A percentile compares a stretch with the other conserved stretches of the same genome.
Evolutionary conservation across 2,113 vertebrate genomes (phyloP).

Genomic region (Greenwoodochromis staneri): DNA sequence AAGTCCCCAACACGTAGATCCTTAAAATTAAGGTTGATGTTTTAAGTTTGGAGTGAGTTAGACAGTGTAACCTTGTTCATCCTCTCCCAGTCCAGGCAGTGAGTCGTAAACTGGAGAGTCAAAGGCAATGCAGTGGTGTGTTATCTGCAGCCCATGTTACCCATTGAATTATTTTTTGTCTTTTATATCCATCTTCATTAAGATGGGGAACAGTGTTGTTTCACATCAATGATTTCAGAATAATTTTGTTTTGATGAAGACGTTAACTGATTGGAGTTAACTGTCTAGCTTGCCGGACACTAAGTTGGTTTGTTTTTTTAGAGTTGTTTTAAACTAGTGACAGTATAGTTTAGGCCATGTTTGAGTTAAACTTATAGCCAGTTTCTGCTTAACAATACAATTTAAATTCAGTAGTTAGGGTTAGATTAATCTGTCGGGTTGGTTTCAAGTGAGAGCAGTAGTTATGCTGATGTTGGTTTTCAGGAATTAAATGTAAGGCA

Average conservation of each 20-base stretch:
- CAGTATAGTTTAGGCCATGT: neutral
- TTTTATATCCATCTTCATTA: neutral
- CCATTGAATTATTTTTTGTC: neutral
- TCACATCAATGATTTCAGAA: neutral
- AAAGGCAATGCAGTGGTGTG: neutral
- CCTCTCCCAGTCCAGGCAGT: neutral
- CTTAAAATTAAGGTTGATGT: neutral
- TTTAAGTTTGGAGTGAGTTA: neutral
- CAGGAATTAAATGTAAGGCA: neutral
- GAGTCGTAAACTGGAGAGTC: neutral
- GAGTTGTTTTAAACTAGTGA: neutral
- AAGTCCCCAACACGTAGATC: neutral
- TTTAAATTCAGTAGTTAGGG: neutral
- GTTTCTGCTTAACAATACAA: neutral
- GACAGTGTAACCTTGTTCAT: neutral
- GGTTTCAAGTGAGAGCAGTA: neutral
- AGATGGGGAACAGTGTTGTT: neutral
- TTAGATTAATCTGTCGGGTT: neutral
- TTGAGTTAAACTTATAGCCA: neutral
- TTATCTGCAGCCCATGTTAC: neutral
- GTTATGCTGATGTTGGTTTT: neutral
- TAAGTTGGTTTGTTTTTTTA: accelerated
- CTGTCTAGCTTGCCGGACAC: neutral
- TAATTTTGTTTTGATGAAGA: neutral
- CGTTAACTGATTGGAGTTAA: neutral